These are phyloP conservation scores for Esox masquinongy DNA, from an alignment of 2,797 vertebrate genomes.

Conservation along the genomic window DNA sequence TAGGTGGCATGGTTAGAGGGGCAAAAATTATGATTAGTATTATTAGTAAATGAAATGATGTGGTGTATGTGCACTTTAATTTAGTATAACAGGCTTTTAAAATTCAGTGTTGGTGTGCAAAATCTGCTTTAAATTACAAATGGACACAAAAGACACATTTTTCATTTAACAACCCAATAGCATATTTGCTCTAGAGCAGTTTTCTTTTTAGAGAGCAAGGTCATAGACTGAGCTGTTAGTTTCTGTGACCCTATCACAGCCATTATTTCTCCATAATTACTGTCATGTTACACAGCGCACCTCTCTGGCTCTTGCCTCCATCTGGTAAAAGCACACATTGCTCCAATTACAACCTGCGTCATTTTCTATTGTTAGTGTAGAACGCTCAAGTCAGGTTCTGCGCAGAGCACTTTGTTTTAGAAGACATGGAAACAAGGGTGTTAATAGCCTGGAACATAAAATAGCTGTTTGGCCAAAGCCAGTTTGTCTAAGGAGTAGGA, in stretches of 20 bases:
- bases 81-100: too few relatives aligned
- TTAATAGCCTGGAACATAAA: not conserved
- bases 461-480: too few relatives aligned
- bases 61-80: too few relatives aligned
- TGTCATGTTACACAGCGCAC: conserved; percentile 33
- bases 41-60: too few relatives aligned
- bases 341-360: conserved; percentile 1
- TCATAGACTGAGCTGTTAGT: conserved; percentile 6
- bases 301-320: conserved; percentile 16
- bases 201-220: conserved; percentile 1
- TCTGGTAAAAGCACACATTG: conserved; percentile 30
- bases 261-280: conserved; percentile 48
- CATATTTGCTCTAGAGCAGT: not conserved
- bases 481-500: too few relatives aligned
- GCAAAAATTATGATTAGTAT: too few relatives aligned
- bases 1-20: too few relatives aligned
- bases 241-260: conserved; percentile 27
- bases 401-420: not conserved
- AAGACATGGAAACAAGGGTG: too few relatives aligned
- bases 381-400: conserved; percentile 9
- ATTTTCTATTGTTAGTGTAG: conserved; percentile 11
- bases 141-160: too few relatives aligned
- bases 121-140: too few relatives aligned
- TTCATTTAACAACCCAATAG: not conserved
- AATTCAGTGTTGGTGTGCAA: too few relatives aligned